phyloP scores from a whole-genome alignment of 2,797 vertebrate genomes.

The Hyperoplus lanceolatus region DNA sequence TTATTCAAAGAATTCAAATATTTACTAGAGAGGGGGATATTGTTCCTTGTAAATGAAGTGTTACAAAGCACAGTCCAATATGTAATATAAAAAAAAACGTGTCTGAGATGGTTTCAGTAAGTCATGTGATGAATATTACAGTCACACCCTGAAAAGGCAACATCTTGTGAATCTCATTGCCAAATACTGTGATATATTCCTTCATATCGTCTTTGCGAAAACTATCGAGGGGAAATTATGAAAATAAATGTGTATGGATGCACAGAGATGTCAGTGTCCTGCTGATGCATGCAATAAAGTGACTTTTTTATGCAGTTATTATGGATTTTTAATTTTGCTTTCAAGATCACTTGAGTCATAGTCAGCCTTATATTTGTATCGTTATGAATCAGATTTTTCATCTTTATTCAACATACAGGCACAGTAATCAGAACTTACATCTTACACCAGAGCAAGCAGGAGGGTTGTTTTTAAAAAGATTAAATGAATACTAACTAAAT shows the following conservation, averaged over 20 bases:
- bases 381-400: neutral
- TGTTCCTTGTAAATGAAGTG: conserved; percentile 13
- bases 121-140: neutral
- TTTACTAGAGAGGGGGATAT: neutral
- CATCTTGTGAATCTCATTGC: neutral
- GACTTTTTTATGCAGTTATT: conserved; percentile 6
- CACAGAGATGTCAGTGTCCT: conserved; percentile 18
- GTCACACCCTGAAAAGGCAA: neutral
- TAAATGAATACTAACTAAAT: neutral
- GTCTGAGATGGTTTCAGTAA: neutral
- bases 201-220: conserved; percentile 3
- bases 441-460: neutral
- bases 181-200: conserved; percentile 1
- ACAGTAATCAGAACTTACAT: neutral
- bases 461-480: neutral
- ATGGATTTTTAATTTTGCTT: neutral
- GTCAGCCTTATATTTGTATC: neutral
- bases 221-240: neutral
- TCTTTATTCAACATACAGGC: neutral
- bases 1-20: neutral
- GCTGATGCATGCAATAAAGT: conserved; percentile 43
- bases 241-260: neutral
- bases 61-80: neutral
- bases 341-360: neutral
- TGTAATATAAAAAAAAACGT: neutral